These are phyloP conservation scores for Melanostoma mellinum DNA, from an alignment of 2,888 invertebrate species.

Conservation along the genomic window DNA sequence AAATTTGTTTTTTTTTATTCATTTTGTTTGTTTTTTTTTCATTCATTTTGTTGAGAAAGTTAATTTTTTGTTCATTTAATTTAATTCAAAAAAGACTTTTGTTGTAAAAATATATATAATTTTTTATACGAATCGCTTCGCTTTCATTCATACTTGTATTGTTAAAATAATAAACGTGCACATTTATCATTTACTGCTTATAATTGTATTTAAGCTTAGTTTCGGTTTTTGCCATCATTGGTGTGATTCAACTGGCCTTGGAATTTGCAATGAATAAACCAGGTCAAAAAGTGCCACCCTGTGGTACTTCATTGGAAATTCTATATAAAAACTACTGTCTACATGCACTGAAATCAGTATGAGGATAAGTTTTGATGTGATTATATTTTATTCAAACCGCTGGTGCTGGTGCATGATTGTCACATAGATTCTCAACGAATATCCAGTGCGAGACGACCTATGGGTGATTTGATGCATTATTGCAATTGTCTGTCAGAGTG, in stretches of 20 bases:
- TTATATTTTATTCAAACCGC: slow-evolving; percentile 34
- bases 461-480: slow-evolving; percentile 9
- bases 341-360: slow-evolving; percentile 44
- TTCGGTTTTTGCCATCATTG: not conserved
- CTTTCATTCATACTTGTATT: slow-evolving; percentile 36
- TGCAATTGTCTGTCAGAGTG: slow-evolving; percentile 7
- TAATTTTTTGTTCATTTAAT: slow-evolving; percentile 34
- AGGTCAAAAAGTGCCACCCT: slow-evolving; percentile 21
- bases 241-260: slow-evolving; percentile 28
- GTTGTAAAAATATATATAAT: slow-evolving; percentile 39
- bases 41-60: slow-evolving; percentile 33
- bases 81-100: slow-evolving; percentile 6
- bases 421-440: slow-evolving; percentile 33
- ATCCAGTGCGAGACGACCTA: slow-evolving; percentile 19
- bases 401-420: slow-evolving; percentile 40
- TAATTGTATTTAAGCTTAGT: no score
- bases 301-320: slow-evolving; percentile 15
- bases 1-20: slow-evolving; percentile 34
- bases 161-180: not conserved
- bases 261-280: not conserved
- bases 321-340: slow-evolving; percentile 8
- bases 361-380: slow-evolving; percentile 28
- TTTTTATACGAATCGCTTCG: slow-evolving; percentile 29
- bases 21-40: slow-evolving; percentile 58
- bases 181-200: not conserved